phyloP scores from a whole-genome alignment of 1,140 invertebrate species.

The Brachionus plicatilis region DNA sequence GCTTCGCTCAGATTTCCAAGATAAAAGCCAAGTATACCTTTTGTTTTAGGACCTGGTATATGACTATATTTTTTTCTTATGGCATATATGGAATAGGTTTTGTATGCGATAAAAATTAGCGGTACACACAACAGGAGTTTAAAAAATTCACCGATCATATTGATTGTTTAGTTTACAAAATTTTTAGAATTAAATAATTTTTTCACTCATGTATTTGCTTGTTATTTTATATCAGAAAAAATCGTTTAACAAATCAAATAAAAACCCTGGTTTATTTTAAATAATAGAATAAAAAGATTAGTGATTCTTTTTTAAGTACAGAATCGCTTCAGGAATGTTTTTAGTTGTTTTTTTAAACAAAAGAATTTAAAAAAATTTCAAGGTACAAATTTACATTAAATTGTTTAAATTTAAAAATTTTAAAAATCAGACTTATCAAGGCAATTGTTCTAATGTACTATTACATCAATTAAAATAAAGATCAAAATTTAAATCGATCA shows the following conservation, averaged over 20 bases:
- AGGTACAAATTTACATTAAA: background rate
- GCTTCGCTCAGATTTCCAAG: constrained; percentile 24
- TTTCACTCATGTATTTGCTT: background rate
- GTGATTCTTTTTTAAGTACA: background rate
- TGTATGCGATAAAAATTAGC: background rate
- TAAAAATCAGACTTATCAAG: background rate
- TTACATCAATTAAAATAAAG: background rate
- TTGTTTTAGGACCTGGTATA: constrained; percentile 28
- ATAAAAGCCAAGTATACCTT: constrained; percentile 25
- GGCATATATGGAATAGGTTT: background rate
- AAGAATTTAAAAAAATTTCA: background rate
- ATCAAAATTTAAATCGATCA: background rate
- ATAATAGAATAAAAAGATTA: background rate
- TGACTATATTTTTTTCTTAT: constrained; percentile 23
- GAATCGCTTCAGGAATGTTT: background rate
- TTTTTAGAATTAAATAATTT: background rate
- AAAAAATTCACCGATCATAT: background rate
- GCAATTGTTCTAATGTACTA: background rate
- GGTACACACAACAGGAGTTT: background rate
- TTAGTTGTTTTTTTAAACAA: background rate
- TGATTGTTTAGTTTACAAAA: background rate
- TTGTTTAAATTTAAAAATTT: background rate
- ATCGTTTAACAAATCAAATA: background rate
- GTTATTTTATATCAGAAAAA: background rate
- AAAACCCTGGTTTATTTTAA: background rate